Evolutionary conservation across 2,113 vertebrate species (phyloP).

Genomic region (Sapajus apella): DNA sequence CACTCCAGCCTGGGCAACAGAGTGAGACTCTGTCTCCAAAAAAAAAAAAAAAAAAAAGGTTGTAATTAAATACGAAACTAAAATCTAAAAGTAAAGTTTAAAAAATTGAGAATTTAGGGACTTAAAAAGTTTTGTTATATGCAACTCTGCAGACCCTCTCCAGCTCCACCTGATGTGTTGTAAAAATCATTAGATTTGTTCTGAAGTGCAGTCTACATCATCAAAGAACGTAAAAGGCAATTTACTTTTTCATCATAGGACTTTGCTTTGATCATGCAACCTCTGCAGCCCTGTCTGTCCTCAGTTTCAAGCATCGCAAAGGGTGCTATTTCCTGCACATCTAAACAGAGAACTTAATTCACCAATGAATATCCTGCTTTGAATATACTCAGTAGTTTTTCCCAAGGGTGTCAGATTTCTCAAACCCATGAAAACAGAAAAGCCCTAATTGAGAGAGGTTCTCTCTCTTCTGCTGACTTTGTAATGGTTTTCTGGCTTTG

Average conservation of each 20-base stretch:
- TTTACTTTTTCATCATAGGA: not conserved
- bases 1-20: too few relatives aligned
- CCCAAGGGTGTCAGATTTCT: slow-evolving; percentile 61
- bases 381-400: not conserved
- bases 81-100: not conserved
- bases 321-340: not conserved
- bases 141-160: not conserved
- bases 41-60: too few relatives aligned
- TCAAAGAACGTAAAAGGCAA: not conserved
- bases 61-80: not conserved
- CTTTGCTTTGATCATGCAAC: not conserved
- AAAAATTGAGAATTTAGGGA: not conserved
- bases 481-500: slow-evolving; percentile 11
- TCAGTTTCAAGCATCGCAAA: not conserved
- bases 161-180: not conserved
- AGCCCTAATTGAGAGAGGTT: not conserved
- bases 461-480: slow-evolving; percentile 37
- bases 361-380: not conserved
- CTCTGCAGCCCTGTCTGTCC: not conserved
- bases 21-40: too few relatives aligned
- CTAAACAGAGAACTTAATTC: not conserved
- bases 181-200: not conserved
- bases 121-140: not conserved
- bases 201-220: not conserved
- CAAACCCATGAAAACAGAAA: not conserved